Evolutionary conservation across 2,888 invertebrate genomes (phyloP), one percentile per base, ranked within the genome.

Genomic region (Pseudococcus longispinus): DNA sequence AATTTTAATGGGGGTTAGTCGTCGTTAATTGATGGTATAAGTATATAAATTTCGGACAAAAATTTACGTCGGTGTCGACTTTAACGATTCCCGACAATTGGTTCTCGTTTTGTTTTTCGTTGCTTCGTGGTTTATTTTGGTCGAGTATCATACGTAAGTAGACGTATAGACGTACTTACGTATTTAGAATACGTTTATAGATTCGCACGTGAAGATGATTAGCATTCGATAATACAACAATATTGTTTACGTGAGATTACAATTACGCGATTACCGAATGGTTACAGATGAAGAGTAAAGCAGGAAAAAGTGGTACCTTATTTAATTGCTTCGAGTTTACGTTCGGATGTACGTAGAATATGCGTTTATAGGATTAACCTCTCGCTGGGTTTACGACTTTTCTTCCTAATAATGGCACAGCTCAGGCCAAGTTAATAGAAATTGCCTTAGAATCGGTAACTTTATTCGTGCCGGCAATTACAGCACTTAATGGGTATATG

Each of bases 1-100:
- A 65, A 65, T 65, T 65, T 65, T 65, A 65, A 65, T 65, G 65
- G 65, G 65, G 65, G 65, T 51, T 65, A 65, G 23, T 65, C 65
- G 4, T 65, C 65, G 20, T 65, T 65, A 65, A 65, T 65, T 65
- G 26, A 20, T 23, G 65, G 65, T 9, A 26, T 65, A 65, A 65
- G 20, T 23, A 26, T 26, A 26, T 65, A 65, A 65, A 65, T 26
- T 65, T 65, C 65, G 65, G 26, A 26, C 23, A 20, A 65, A 65
- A 65, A 65, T 65, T 65, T 65, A 65, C 65, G 65, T 65, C 65
- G 2, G 0, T 1, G 8, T 51, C 51, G 51, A 4, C n/a, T 23
- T 65, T 26, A 26, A 65, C 65, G 65, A 65, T 65, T 65, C 6
- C 65, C 26, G 65, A 65, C 65, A 23, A 65, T 65, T 51, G 51